Base-by-base conservation (phyloP, 1,140 invertebrate genomes). In the Platyscapa corneri region DNA sequence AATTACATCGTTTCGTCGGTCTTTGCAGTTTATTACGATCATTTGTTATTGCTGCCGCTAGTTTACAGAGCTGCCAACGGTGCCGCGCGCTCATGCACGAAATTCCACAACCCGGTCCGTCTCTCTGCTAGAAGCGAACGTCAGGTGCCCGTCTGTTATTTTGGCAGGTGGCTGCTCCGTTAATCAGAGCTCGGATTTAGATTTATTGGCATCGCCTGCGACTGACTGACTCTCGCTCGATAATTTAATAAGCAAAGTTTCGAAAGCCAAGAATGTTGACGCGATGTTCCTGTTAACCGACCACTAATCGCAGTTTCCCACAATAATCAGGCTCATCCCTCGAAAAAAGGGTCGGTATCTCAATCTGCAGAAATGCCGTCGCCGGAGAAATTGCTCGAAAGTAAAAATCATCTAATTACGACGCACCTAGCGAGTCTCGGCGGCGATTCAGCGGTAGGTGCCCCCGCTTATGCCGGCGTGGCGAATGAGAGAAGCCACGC, bases 1-100 rank as follows among this genome's bases (percentile, higher is more conserved):
- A 74, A 74, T 74, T 74, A 74, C 70, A 74, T 20, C 37, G 70
- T 42, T 74, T 74, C 70, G 3, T 20, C 70, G 0, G 37, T 74
- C 42, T 74, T 74, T 74, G 37, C 70, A 42, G 34, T 42, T 27
- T 20, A 39, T 3, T 27, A 27, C 27, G 12, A 14, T 74, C 37
- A 74, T 74, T 74, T 74, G 70, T 74, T 32, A 42, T 42, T 74
- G 70, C 37, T 39, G 1, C 20, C 7, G 27, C 20, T 27, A n/a
- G 70, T 74, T 74, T 39, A 42, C 7, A 20, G 2, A 10, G 8
- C 7, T 1, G 70, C 1, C 23, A 27, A 3, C 49, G n/a, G n/a
- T n/a, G 49, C 3, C 12, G 2, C 49, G 16, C 37, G 67, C 1
- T 34, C n/a, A 14, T 14, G 70, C 70, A 32, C 39, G 7, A n/a